phyloP scores from a whole-genome alignment of 2,888 invertebrate genomes.

The Julus scanicus region DNA sequence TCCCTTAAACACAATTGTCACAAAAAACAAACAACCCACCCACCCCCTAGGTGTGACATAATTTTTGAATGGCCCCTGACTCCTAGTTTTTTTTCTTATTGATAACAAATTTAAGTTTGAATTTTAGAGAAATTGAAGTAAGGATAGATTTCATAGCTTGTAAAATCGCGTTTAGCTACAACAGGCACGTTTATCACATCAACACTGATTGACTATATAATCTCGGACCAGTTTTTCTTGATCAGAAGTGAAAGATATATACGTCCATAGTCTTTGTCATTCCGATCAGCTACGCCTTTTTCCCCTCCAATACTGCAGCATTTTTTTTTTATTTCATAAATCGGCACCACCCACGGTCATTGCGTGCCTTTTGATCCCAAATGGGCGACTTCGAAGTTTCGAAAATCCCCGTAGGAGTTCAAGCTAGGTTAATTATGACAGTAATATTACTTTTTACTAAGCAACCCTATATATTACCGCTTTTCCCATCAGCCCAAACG shows the following conservation, averaged over 20 bases:
- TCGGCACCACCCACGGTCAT: constrained; percentile 33
- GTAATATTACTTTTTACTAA: constrained; percentile 33
- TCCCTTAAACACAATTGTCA: no score
- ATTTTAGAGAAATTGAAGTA: no score
- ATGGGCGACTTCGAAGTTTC: constrained; percentile 33
- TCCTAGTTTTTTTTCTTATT: no score
- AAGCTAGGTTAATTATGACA: constrained; percentile 28
- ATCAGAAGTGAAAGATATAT: neutral
- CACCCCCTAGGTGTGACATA: no score
- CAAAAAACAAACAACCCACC: no score
- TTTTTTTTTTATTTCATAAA: neutral
- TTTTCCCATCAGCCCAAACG: constrained; percentile 15
- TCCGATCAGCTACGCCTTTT: constrained; percentile 33
- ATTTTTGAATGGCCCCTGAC: no score
- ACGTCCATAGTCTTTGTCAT: constrained; percentile 4
- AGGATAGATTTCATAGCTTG: no score
- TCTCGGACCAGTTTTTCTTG: constrained; percentile 7
- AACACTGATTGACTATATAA: neutral
- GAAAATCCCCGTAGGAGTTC: constrained; percentile 28
- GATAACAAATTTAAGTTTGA: no score
- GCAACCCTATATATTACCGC: constrained; percentile 14
- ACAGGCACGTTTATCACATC: neutral
- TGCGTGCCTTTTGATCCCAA: constrained; percentile 33
- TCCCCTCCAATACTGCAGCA: neutral
- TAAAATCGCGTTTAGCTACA: no score